Percentiles rank a stretch among this genome's conserved stretches.
Conservation (phyloP, 2,888 invertebrate genomes). For the Neria commutata region DNA sequence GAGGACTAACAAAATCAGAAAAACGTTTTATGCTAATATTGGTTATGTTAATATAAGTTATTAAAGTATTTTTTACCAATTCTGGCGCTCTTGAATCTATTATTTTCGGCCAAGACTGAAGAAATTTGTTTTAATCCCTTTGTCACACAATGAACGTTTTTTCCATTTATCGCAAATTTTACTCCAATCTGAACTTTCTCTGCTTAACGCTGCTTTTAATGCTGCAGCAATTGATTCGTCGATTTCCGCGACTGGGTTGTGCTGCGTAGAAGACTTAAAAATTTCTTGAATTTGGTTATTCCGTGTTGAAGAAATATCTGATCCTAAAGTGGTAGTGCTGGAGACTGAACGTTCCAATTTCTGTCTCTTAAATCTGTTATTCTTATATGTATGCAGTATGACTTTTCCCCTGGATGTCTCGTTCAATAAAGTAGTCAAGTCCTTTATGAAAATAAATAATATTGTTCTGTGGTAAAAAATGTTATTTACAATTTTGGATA, state of each 20-base stretch:
- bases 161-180: background rate
- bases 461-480: background rate
- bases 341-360: too few species aligned
- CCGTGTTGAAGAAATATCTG: background rate
- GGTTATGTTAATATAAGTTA: too few species aligned
- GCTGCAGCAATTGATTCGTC: constrained; percentile 10
- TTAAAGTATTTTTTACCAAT: too few species aligned
- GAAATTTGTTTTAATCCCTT: background rate
- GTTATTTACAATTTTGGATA: background rate
- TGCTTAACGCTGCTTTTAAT: constrained; percentile 6
- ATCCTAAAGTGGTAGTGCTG: too few species aligned
- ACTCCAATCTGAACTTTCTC: constrained; percentile 8
- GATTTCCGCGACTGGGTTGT: constrained; percentile 1
- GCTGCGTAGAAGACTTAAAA: background rate
- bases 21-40: too few species aligned
- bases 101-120: constrained; percentile 9
- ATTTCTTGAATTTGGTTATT: too few species aligned
- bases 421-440: background rate
- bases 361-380: background rate
- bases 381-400: background rate
- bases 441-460: background rate
- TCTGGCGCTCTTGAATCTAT: constrained; percentile 11
- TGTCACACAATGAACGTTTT: background rate
- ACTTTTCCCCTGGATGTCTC: background rate
- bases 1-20: too few species aligned